phyloP scores from a whole-genome alignment of 2,888 invertebrate species.

The Drosophila planitibia region DNA sequence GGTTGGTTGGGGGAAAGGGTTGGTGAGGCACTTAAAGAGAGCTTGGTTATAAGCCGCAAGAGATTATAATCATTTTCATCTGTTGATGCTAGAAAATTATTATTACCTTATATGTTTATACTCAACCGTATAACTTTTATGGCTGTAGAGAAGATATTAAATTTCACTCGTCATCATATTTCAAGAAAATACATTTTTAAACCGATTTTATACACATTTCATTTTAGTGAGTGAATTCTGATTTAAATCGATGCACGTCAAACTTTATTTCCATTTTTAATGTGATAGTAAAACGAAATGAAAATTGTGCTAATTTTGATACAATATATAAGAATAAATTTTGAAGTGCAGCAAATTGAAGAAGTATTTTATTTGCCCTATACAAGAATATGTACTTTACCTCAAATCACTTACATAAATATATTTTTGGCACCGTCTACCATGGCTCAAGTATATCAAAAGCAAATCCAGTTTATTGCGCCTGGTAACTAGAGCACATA shows the following conservation, averaged over 20 bases:
- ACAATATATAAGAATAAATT: background rate
- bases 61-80: conserved; percentile 11
- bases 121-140: background rate
- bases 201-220: background rate
- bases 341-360: background rate
- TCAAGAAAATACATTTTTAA: background rate
- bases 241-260: background rate
- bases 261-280: background rate
- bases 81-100: conserved; percentile 18
- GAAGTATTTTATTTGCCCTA: background rate
- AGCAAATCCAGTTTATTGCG: conserved; percentile 45
- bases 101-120: conserved; percentile 22
- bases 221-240: background rate
- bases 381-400: background rate
- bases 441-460: conserved; percentile 44
- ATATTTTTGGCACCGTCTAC: conserved; percentile 10
- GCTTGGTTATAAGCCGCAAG: background rate
- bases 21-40: background rate
- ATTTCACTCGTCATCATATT: background rate
- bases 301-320: background rate
- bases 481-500: conserved; percentile 1
- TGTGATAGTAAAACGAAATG: background rate
- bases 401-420: conserved; percentile 5
- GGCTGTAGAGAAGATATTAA: background rate
- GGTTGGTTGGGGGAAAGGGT: background rate